Evolutionary conservation across 1,140 invertebrate genomes (phyloP), one percentile per base, ranked within the genome.

Genomic region (Protaetia brevitarsis): DNA sequence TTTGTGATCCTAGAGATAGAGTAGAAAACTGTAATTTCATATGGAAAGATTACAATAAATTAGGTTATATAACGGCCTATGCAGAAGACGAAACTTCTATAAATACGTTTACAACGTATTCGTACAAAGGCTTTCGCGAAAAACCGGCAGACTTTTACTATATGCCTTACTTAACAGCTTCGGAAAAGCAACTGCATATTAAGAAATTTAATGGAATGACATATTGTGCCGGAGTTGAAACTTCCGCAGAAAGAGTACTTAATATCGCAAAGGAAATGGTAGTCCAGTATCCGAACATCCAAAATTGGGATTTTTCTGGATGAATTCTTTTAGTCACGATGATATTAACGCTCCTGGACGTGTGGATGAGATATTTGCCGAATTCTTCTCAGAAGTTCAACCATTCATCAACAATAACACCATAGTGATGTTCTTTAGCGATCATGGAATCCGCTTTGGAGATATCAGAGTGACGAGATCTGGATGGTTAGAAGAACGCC

Each of bases 371-470:
- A 77, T 81, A 34, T 70, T 88, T 5, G 67, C 77, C 0, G 60
- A 72, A 2, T 87, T 84, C 64, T 79, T 89, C n/a, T 67, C 80
- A 45, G 76, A 79, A 3, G 37, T 78, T 21, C 56, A 71, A 23
- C 45, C 57, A 2, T 80, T 80, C 0, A 70, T 83, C 0, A 68
- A 85, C 61, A 82, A 88, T 34, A 86, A 86, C 58, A 84, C 86
- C 0, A 78, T 84, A 51, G 77, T 86, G 65, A 74, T 96, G 0
- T 88, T 95, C 26, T 79, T 93, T 65, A 93, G 92, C 71, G 94
- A 96, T 74, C 94, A 96, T 75, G 94, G 94, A 1, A 86, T 92
- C 70, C 77, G 93, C 11, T 94, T 87, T 74, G 93, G 93, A 0
- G 77, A 83, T 16, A 86, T 93, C 57, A 79, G 91, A 60, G 74